Base-by-base conservation (phyloP, 53 echinoderm and acorn worm species). In the Antedon mediterranea region DNA sequence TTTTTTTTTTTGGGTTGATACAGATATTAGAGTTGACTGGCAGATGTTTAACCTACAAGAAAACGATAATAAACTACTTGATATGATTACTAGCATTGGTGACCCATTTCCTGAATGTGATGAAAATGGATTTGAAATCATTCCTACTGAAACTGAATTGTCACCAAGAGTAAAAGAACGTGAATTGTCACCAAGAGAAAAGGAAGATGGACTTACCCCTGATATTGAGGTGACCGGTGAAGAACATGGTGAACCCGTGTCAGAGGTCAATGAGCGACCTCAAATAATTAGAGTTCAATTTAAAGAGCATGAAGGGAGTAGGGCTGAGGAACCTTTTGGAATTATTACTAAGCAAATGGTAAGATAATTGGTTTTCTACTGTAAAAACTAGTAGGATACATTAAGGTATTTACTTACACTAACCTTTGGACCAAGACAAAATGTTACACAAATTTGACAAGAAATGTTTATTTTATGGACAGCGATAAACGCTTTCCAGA, bases 1-100 rank as follows among this genome's bases (percentile, higher is more conserved):
- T 82, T 57, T 43, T 43, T 34, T 30, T 71, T 43, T n/a, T n/a
- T n/a, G n/a, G n/a, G n/a, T n/a, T n/a, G n/a, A 74, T 72, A 32
- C 81, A 98, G 98, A 86, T 85, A 86, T 98, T 43, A 82, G 92
- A 23, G 83, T 98, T 41, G 98, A 98, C 84, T 98, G 98, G 98
- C 77, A 82, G 27, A 83, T 84, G 73, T 98, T 86, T 83, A 98
- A 90, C 83, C 85, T 98, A 14, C 33, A 76, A 30, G 92, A 92
- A 73, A 89, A 83, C 3, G 98, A 98, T 73, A 75, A 78, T 75
- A 90, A 90, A 57, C 78, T 98, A 32, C 71, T 98, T 3, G 98
- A 98, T 81, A 78, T 98, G 14, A 79, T 88, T 30, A 80, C 92
- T 30, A 93, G 71, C 79, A 88, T 86, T 74, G 98, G 98, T 8